Base-by-base conservation (phyloP, 2,888 invertebrate species). In the Chromoteleia sp. region DNA sequence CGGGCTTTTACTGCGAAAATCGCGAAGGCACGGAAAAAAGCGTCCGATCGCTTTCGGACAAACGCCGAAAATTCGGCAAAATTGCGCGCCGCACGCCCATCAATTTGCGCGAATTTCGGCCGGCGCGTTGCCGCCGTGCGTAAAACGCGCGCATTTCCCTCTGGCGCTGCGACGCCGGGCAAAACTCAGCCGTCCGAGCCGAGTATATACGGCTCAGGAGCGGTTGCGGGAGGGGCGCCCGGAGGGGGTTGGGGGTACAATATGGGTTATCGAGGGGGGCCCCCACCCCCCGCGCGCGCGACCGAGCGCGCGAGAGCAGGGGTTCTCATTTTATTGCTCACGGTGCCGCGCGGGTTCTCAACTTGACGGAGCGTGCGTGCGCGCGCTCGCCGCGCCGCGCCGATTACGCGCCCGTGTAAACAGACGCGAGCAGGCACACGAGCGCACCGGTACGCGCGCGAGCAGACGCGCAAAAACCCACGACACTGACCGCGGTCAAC, bases 271-370 rank as follows among this genome's bases (percentile, higher is more conserved):
- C 90, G 91, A 91, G 90, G 90, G 88, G 90, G 90, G 52, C 76
- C 88, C 88, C 89, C 90, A 87, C 90, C 90, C 89, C 88, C 89
- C 76, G 80, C 77, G 87, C 88, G 25, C n/a, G n/a, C n/a, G 39
- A 7, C 17, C 43, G 39, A 39, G 89, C 89, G 89, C 90, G 88
- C 21, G 7, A 87, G 85, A 87, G 85, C 91, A 91, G 91, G 89
- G 91, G 91, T 89, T 89, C 91, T 91, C 91, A 91, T 91, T 91
- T 91, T 91, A 91, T 91, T 91, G 90, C 91, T 89, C 88, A 86
- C 85, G 85, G 87, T 87, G 87, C 87, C 88, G 85, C 85, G 85
- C 84, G 82, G 91, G 90, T 89, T 89, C 91, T 91, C 91, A 91
- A 91, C 91, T 86, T 81, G 84, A n/a, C n/a, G n/a, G n/a, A n/a